Base-by-base conservation (phyloP, 2,797 vertebrate species). In the Artibeus jamaicensis region DNA sequence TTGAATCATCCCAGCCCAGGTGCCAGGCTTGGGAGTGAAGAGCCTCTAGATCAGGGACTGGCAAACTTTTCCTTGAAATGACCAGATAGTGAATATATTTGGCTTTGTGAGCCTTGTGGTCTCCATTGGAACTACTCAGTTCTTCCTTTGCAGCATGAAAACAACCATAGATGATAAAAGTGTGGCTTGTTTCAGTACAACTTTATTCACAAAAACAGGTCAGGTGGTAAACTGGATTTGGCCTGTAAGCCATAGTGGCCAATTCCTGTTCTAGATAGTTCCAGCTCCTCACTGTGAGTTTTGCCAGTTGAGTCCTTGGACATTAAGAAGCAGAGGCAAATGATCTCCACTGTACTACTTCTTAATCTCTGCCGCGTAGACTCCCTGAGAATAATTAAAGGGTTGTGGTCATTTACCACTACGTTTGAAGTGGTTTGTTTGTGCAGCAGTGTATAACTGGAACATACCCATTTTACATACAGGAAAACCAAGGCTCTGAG, bases 401-500 rank as follows among this genome's bases (percentile, higher is more conserved):
- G 34, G 29, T n/a, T 48, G 71, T 8, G 12, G 1, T 26, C 26
- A 0, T 21, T 44, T 0, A 24, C 59, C 15, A n/a, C 14, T n/a
- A 74, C 29, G 9, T 53, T 53, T 32, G 48, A 67, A 59, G 34
- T 11, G 12, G 5, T 37, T 39, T 34, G 65, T 29, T 39, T 34
- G 19, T 3, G 10, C 2, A 53, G 37, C 8, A 5, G 79, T n/a
- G 32, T 32, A 19, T 55, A 86, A 78, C 42, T 3, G 16, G 11
- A 85, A 68, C 1, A 3, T 3, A 26, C 48, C 84, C 87, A 50
- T 65, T 93, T 89, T 59, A 85, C 8, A 86, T 0, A 32, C 6
- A 65, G 81, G 26, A 81, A 93, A 93, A 86, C 74, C 62, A 87
- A 76, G 46, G 24, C 37, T 48, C 44, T 5, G 57, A 57, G 65